Conservation (phyloP, 2,888 invertebrate genomes). For the Malacosoma neustria region DNA sequence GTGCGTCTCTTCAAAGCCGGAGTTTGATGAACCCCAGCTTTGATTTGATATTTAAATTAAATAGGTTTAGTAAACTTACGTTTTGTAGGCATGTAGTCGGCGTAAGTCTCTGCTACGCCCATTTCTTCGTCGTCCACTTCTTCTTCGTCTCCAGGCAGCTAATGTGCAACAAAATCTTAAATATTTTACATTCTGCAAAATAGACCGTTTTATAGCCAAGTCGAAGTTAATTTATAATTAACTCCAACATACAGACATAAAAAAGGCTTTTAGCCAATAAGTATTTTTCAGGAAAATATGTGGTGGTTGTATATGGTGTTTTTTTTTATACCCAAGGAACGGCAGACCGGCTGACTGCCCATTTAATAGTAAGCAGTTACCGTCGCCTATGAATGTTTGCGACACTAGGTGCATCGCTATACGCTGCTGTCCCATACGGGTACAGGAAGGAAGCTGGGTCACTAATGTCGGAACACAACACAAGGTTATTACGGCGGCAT, state of each 20-base stretch:
- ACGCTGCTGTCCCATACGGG: background rate
- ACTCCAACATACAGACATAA: constrained; percentile 3
- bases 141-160: constrained; percentile 79
- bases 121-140: constrained; percentile 96
- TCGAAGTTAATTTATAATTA: no score
- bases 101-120: constrained; percentile 98
- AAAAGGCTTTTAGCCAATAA: no score
- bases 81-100: constrained; percentile 98
- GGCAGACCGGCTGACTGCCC: background rate
- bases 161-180: constrained; percentile 5
- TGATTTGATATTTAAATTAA: no score
- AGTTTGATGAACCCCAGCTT: no score
- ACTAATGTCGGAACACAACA: background rate
- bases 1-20: no score
- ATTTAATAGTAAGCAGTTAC: background rate
- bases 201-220: background rate
- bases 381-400: background rate
- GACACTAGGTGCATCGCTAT: background rate
- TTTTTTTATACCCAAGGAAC: background rate
- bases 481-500: background rate
- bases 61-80: no score
- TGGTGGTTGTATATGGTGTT: no score
- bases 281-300: no score
- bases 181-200: background rate
- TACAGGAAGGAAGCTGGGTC: background rate